Percentiles rank a stretch among this genome's conserved stretches.
Conservation (phyloP, 2,113 vertebrate species). For the Pollachius pollachius region DNA sequence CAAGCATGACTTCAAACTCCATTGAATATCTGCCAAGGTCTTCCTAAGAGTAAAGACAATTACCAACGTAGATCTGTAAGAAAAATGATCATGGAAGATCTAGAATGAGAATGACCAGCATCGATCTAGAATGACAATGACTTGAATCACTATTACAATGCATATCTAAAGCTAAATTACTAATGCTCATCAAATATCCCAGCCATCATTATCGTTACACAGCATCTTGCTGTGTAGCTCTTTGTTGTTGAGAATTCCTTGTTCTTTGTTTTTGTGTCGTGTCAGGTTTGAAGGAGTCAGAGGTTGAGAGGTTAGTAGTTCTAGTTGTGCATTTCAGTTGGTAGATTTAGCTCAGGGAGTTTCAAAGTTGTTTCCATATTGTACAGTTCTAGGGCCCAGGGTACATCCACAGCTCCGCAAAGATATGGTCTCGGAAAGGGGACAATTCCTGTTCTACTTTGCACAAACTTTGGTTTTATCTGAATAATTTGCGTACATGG, state of each 20-base stretch:
- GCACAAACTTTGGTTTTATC: too few relatives aligned
- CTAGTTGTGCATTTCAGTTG: too few relatives aligned
- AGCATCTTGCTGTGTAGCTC: background rate
- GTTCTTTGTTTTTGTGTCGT: background rate
- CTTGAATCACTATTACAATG: background rate
- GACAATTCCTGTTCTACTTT: too few relatives aligned
- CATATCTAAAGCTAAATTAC: too few relatives aligned
- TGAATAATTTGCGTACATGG: too few relatives aligned
- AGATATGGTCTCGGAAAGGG: too few relatives aligned
- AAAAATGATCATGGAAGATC: background rate
- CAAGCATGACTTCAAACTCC: background rate
- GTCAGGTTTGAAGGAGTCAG: background rate
- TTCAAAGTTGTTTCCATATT: too few relatives aligned
- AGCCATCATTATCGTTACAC: constrained; percentile 13
- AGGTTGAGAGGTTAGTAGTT: too few relatives aligned
- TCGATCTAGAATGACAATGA: constrained; percentile 13
- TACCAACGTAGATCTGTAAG: constrained; percentile 6
- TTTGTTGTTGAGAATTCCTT: background rate
- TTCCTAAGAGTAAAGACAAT: constrained; percentile 8
- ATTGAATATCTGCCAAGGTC: background rate
- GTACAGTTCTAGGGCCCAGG: too few relatives aligned
- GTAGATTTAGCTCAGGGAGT: too few relatives aligned
- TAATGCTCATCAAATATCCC: background rate
- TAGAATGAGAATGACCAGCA: too few relatives aligned
- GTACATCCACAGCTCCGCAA: too few relatives aligned